These are phyloP conservation scores for Acrossocheilus fasciatus DNA, from an alignment of 2,797 vertebrate genomes.

Conservation along the genomic window DNA sequence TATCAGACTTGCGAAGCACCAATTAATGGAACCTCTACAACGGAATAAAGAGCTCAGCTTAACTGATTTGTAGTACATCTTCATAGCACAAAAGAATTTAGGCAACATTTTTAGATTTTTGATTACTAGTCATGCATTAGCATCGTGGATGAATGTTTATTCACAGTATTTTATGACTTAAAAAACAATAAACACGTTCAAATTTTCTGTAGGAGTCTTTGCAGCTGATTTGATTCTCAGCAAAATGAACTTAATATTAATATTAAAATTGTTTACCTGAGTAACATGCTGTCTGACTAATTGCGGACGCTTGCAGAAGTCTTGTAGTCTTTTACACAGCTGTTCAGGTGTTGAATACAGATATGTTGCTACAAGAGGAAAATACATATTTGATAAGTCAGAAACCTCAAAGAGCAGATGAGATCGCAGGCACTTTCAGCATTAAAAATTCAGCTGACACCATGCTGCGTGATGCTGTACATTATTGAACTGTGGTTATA, in stretches of 20 bases:
- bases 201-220: neutral
- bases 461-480: conserved; percentile 89
- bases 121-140: neutral
- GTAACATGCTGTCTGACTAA: conserved; percentile 83
- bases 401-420: conserved; percentile 90
- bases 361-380: conserved; percentile 88
- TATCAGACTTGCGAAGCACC: neutral
- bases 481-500: conserved; percentile 93
- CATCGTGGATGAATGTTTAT: neutral
- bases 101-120: neutral
- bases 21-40: neutral
- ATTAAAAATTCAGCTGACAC: conserved; percentile 93
- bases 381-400: conserved; percentile 92
- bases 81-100: neutral
- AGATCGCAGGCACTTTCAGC: conserved; percentile 89
- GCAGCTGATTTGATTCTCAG: neutral
- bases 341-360: conserved; percentile 97
- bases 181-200: neutral
- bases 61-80: neutral
- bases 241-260: neutral
- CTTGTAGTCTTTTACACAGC: conserved; percentile 89
- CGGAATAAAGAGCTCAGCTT: neutral
- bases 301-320: conserved; percentile 89
- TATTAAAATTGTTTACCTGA: conserved; percentile 82
- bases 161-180: neutral